Evolutionary conservation across 64 coral and sea anemone genomes (phyloP).

Genomic region (Montipora capricornis): DNA sequence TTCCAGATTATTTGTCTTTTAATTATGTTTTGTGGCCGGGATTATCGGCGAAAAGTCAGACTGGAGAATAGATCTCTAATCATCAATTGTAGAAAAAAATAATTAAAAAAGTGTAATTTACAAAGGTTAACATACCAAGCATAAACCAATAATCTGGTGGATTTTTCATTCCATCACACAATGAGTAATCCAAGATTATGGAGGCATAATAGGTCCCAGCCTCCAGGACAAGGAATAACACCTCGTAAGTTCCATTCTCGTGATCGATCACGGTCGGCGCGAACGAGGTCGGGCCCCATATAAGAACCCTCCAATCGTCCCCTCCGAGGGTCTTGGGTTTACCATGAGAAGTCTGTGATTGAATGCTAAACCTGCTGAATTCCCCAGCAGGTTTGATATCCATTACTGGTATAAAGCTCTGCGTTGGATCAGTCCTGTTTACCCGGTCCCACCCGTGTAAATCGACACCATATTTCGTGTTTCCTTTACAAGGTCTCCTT

Average conservation of each 20-base stretch:
- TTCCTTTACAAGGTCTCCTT: slow-evolving; percentile 42
- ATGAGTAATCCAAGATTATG: slow-evolving; percentile 73
- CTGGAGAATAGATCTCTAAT: too few species aligned
- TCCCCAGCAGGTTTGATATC: slow-evolving; percentile 73
- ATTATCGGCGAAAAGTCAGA: too few species aligned
- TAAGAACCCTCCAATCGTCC: slow-evolving; percentile 72
- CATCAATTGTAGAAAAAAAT: too few species aligned
- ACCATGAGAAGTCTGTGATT: slow-evolving; percentile 72
- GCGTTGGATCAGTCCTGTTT: slow-evolving; percentile 72
- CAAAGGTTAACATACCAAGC: slow-evolving; percentile 48
- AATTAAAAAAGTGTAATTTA: not conserved
- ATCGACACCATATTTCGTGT: slow-evolving; percentile 8
- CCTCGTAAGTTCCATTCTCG: slow-evolving; percentile 82
- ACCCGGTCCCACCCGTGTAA: slow-evolving; percentile 1
- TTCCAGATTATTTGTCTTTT: too few species aligned
- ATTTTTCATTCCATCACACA: slow-evolving; percentile 76
- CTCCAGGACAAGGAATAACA: slow-evolving; percentile 81
- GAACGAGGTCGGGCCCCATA: slow-evolving; percentile 67
- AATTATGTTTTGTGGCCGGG: too few species aligned
- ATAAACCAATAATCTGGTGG: slow-evolving; percentile 74
- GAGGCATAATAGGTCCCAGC: slow-evolving; percentile 70
- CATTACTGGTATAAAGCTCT: slow-evolving; percentile 79
- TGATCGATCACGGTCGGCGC: slow-evolving; percentile 83
- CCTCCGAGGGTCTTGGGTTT: slow-evolving; percentile 49
- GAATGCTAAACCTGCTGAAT: slow-evolving; percentile 85